Evolutionary conservation across 92 coral and sea anemone species (phyloP), one percentile per base, ranked within the genome.

Genomic region (Heteractis magnifica): DNA sequence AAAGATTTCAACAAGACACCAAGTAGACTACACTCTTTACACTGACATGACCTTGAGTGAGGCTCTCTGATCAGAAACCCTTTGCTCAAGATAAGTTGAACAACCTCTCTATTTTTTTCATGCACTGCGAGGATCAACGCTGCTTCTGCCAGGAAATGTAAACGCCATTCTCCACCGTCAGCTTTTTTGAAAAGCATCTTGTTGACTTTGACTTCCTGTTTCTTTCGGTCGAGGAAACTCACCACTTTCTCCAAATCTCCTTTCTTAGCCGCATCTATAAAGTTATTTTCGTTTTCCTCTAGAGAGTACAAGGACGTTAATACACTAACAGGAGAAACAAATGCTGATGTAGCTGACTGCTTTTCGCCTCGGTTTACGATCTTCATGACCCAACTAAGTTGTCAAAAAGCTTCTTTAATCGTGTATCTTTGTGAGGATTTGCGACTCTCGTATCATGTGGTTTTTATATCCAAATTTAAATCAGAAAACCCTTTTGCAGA

Each of bases 101-200:
- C 92, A 34, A 89, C 83, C 56, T 92, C 93, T 68, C 89, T 87
- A 80, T 90, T 85, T 15, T 88, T 92, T 75, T 90, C 73, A 23
- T 92, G 95, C 19, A 93, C 93, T 12, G 98, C 95, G 6, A 94
- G 82, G 5, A 88, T 85, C 0, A 90, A 83, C 4, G 94, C 86
- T 53, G 86, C 56, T 20, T 82, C 86, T 7, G 79, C 51, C 0
- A 82, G 71, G 23, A 18, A 59, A 15, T 49, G n/a, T 14, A 82
- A 12, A 2, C 71, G 64, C 62, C 52, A 20, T 55, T 75, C 49
- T 8, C 70, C 86, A 6, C 34, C 51, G 8, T 18, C 68, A 5
- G 72, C 77, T 18, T 19, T 26, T n/a, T 26, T 68, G 73, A 68
- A 68, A 8, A 68, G 73, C 73, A 68, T 68, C 23, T 68, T 68